Base-by-base conservation (phyloP, 2,113 vertebrate species). In the Zonotrichia leucophrys region DNA sequence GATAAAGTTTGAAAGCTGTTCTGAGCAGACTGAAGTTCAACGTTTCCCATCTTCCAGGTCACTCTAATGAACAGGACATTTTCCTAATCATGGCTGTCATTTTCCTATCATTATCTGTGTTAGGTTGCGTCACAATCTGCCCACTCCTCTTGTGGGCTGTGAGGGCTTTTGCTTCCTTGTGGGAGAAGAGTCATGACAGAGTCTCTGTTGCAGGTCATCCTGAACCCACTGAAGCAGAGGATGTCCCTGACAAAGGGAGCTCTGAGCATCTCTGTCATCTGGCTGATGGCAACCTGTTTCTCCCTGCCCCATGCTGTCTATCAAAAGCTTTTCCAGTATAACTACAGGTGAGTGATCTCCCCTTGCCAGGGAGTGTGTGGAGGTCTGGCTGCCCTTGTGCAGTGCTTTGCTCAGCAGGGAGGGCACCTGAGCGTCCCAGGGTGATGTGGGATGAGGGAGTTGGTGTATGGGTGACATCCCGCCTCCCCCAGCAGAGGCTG, bases 231-330 rank as follows among this genome's bases (percentile, higher is more conserved):
- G 58, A 96, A 96, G 93, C 96, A 96, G 81, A 94, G 95, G 92
- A 94, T 98, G 95, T 97, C 97, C 0, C 52, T 96, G 3, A 93
- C 89, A 0, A 96, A 95, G 76, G 96, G 96, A 78, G 89, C 2
- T 0, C 81, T 97, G 50, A 94, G 96, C 87, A 94, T 97, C 86
- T 89, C 91, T 23, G 70, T 92, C 21, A 97, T 97, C 75, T 97
- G 97, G 96, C 78, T 97, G 49, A 91, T 97, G 96, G 97, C 96
- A 17, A 69, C 94, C 27, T 97, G 96, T 25, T 98, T 98, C 94
- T 98, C 97, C 46, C 42, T 98, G 11, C 97, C 97, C n/a, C 97
- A 97, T 4, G 97, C 97, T 5, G 33, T 97, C 86, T 97, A 97
- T 16, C 97, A 97, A 42, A 96, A 96, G 55, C 95, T 97, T 28